phyloP scores from a whole-genome alignment of 2,888 invertebrate genomes.

The Globia sparganii region DNA sequence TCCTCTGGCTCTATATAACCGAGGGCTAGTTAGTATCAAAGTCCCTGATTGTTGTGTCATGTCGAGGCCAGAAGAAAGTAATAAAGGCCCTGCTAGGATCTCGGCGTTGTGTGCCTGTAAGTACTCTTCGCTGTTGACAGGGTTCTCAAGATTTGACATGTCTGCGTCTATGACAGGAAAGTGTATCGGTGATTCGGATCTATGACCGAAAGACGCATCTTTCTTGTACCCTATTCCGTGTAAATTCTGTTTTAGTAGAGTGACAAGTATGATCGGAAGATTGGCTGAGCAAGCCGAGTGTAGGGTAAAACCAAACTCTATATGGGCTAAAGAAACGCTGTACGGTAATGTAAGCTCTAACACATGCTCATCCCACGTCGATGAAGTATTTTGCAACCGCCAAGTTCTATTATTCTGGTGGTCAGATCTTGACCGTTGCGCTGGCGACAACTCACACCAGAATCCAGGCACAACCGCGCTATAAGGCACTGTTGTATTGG shows the following conservation, averaged over 20 bases:
- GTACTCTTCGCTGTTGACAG: conserved; percentile 94
- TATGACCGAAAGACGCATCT: conserved; percentile 85
- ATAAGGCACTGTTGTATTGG: conserved; percentile 91
- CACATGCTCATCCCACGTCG: conserved; percentile 98
- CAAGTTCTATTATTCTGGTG: conserved; percentile 97
- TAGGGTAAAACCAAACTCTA: conserved; percentile 96
- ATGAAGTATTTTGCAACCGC: conserved; percentile 96
- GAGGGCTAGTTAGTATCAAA: conserved; percentile 96
- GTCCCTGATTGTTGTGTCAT: conserved; percentile 96
- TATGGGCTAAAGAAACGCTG: conserved; percentile 95
- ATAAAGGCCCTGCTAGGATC: conserved; percentile 96
- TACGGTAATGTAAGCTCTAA: conserved; percentile 96
- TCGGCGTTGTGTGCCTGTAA: conserved; percentile 96
- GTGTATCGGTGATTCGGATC: conserved; percentile 84
- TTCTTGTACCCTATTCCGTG: conserved; percentile 90
- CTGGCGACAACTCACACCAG: conserved; percentile 98
- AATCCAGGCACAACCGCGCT: conserved; percentile 97
- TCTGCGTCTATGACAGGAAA: conserved; percentile 82
- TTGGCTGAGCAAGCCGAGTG: conserved; percentile 94
- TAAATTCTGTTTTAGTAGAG: conserved; percentile 90
- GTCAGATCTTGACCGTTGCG: conserved; percentile 96
- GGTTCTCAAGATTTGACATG: conserved; percentile 91
- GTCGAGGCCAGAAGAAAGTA: conserved; percentile 95
- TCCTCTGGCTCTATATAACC: conserved; percentile 94
- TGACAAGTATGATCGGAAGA: conserved; percentile 95